Conservation (phyloP, 2,797 vertebrate genomes). For the Macropus fuliginosus region DNA sequence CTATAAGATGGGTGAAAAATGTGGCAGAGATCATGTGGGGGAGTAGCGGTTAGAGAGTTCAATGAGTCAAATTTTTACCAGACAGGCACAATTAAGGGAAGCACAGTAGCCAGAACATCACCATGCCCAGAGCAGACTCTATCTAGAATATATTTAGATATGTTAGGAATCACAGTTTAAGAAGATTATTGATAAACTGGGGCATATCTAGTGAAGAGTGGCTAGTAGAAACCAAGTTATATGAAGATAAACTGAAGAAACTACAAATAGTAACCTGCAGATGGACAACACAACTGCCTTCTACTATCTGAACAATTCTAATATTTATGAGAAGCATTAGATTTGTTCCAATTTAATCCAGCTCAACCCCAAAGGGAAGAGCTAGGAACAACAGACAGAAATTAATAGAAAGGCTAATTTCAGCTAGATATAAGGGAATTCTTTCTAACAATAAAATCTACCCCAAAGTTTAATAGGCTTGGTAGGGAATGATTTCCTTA, state of each 20-base stretch:
- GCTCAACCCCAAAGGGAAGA: background rate
- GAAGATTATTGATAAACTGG: background rate
- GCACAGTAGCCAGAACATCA: background rate
- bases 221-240: background rate
- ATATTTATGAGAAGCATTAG: background rate
- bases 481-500: background rate
- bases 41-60: background rate
- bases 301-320: background rate
- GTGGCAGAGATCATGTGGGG: background rate
- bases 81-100: background rate
- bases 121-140: background rate
- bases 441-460: background rate
- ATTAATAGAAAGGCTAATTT: background rate
- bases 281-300: background rate
- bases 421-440: background rate
- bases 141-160: background rate
- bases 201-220: background rate
- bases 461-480: background rate
- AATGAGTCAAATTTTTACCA: background rate
- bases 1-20: background rate
- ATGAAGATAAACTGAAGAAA: background rate
- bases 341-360: background rate
- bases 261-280: background rate
- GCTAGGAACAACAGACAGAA: background rate
- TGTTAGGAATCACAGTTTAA: background rate